Base-by-base conservation (phyloP, 2,888 invertebrate species). In the Habroteleia sp. region DNA sequence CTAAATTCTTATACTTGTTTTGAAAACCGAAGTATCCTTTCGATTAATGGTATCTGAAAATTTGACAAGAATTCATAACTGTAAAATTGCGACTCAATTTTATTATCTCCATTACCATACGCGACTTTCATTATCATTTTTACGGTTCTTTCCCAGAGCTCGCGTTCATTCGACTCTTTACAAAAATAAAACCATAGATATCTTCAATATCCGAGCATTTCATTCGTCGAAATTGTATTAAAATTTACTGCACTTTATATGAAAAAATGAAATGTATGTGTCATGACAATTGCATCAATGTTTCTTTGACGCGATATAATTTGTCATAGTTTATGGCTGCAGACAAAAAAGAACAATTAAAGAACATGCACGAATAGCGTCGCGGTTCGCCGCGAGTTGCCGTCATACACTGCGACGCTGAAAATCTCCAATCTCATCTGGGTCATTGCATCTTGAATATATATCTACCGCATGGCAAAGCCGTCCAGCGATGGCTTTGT, bases 341-440 rank as follows among this genome's bases (percentile, higher is more conserved):
- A 33, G 44, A 58, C 27, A 50, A 39, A 56, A 68, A 68, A 41
- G 41, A 46, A 68, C 56, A 68, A 68, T 68, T 56, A 58, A 50
- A 58, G 37, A n/a, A 10, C 13, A 13, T 39, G 27, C 17, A 50
- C 35, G 48, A 56, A 58, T 39, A 44, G 11, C 56, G 35, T 39
- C 33, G 50, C 20, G 20, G 48, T 46, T 46, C 16, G 39, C 16
- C 35, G 33, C 46, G 41, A 58, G 27, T 58, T 56, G 56, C 39
- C 42, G 56, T 29, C 42, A 33, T 14, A 58, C 42, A 35, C 50
- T 29, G 27, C 31, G 68, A 68, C 35, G 58, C 20, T 68, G 29
- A 41, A 68, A 58, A 68, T 74, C 74, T 62, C 39, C 62, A 74
- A 68, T 62, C 66, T 66, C 62, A 74, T 74, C 54, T 62, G 42